Evolutionary conservation across 2,113 vertebrate genomes (phyloP), one percentile per base, ranked within the genome.

Genomic region (Rhagologus leucostigma): DNA sequence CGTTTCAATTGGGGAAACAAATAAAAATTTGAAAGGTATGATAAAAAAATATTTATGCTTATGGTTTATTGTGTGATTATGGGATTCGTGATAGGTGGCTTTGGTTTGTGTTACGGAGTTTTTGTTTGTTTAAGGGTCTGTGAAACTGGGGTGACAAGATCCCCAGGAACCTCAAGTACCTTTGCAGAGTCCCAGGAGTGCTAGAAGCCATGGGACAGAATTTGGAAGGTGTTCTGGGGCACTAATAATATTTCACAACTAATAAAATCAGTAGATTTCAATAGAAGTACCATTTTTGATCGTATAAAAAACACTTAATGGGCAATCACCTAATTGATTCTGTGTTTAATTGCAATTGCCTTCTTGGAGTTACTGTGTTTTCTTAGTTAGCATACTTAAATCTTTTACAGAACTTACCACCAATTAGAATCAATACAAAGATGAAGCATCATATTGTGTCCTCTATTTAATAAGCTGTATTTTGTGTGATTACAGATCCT

Each of bases 11-110:
- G 98, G 99, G 91, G 98, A 98, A 41, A 93, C 67, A 89, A 98
- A 95, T 91, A 98, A 97, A 93, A 99, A 99, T 95, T 96, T 99
- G 84, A 98, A 98, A 81, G 99, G 99, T 99, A 98, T 15, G 70
- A 27, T 77, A 15, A 67, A 60, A 74, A 82, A 32, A 22, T 44
- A 18, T 14, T 53, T 32, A 8, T 44, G 9, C 9, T 33, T 7
- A 11, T 60, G 64, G 8, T 62, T 95, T 76, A 10, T 79, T 57
- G 32, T 44, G 30, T 74, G 11, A 46, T 60, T 42, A 6, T 69
- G 18, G 18, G 70, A 21, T 69, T 52, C 26, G 6, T 32, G 15
- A 4, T 29, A 30, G 18, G 22, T 47, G 47, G 37, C 4, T 76
- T 56, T 71, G 41, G 27, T 62, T 67, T 78, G 70, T 17, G 30